Conservation (phyloP, 1,140 invertebrate genomes). For the Thalassaphorura encarpata region DNA sequence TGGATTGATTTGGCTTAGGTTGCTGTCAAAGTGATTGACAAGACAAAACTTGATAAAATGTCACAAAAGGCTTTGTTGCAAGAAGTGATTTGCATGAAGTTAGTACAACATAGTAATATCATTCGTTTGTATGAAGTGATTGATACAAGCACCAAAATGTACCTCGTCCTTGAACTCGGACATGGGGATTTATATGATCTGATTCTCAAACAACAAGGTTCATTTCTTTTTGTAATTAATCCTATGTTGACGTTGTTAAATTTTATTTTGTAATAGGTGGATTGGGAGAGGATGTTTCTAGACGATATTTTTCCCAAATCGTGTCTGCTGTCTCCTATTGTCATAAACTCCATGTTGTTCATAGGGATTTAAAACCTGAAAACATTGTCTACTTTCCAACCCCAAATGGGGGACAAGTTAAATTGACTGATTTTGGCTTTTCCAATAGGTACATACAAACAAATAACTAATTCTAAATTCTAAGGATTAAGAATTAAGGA, state of each 20-base stretch:
- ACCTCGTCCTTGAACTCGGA: slow-evolving; percentile 93
- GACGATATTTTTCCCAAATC: slow-evolving; percentile 71
- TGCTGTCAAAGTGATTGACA: slow-evolving; percentile 74
- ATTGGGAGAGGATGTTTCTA: slow-evolving; percentile 57
- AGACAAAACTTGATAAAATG: slow-evolving; percentile 90
- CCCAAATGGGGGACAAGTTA: slow-evolving; percentile 66
- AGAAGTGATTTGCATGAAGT: slow-evolving; percentile 96
- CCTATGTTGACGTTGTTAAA: neutral
- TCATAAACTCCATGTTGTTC: slow-evolving; percentile 86
- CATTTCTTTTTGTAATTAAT: slow-evolving; percentile 6
- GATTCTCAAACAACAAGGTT: slow-evolving; percentile 88
- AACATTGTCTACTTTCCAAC: slow-evolving; percentile 28
- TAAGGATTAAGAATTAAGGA: neutral
- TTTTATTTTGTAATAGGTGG: slow-evolving; percentile 36
- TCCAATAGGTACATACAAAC: slow-evolving; percentile 58
- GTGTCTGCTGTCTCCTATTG: slow-evolving; percentile 45
- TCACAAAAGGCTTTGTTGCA: slow-evolving; percentile 96
- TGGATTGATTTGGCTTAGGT: slow-evolving; percentile 17
- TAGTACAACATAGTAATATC: slow-evolving; percentile 95
- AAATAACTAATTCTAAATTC: neutral
- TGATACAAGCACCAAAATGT: slow-evolving; percentile 92
- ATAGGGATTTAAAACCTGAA: slow-evolving; percentile 75
- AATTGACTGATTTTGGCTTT: slow-evolving; percentile 99
- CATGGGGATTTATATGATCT: slow-evolving; percentile 99
- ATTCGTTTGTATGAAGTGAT: slow-evolving; percentile 98